Percentiles rank a stretch among this genome's conserved stretches.
These are phyloP conservation scores for Hypsopygia costalis DNA, from an alignment of 2,888 invertebrate species.

Conservation along the genomic window DNA sequence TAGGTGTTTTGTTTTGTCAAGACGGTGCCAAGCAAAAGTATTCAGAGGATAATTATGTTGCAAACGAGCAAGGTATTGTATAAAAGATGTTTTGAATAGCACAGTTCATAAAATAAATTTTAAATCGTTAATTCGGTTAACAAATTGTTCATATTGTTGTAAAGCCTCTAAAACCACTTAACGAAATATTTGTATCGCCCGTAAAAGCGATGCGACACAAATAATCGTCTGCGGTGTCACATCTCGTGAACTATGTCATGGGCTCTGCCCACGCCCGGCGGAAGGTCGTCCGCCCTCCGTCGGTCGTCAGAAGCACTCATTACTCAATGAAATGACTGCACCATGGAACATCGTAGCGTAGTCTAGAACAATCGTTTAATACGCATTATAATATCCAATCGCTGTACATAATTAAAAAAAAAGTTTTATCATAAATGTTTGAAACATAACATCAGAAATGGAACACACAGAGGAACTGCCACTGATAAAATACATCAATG, in stretches of 20 bases:
- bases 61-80: no score
- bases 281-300: constrained; percentile 65
- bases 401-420: no score
- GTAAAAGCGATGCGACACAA: constrained; percentile 61
- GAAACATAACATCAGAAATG: no score
- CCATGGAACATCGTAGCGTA: constrained; percentile 22
- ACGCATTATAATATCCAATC: no score
- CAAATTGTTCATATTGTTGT: no score
- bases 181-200: constrained; percentile 16
- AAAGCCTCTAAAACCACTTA: neutral
- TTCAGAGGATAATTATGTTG: no score
- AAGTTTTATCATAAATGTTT: no score
- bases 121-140: no score
- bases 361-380: neutral
- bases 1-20: neutral
- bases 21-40: neutral
- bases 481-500: no score
- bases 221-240: constrained; percentile 55
- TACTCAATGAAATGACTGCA: constrained; percentile 48
- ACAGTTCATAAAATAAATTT: no score
- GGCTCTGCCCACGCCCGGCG: constrained; percentile 68
- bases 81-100: no score
- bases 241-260: constrained; percentile 74
- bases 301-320: constrained; percentile 32
- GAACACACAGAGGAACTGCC: no score